phyloP scores from a whole-genome alignment of 2,113 vertebrate species.

The Sinocyclocheilus anshuiensis region DNA sequence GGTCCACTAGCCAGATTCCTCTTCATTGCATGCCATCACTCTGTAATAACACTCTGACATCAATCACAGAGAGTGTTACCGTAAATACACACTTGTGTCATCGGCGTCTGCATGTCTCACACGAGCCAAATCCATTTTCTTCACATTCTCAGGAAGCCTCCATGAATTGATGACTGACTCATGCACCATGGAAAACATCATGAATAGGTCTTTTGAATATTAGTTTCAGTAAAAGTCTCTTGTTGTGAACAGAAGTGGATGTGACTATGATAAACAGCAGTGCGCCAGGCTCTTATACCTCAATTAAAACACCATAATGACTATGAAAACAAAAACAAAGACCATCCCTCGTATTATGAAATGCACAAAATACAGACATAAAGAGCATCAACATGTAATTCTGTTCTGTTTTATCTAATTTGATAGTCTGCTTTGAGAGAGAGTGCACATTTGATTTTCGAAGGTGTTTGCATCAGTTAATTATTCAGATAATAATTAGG shows the following conservation, averaged over 20 bases:
- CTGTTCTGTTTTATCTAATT: not conserved
- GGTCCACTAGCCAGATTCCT: not conserved
- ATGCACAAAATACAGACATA: not conserved
- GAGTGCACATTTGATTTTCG: not conserved
- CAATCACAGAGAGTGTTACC: not conserved
- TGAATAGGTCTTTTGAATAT: not conserved
- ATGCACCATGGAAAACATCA: not conserved
- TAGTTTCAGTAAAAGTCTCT: not conserved
- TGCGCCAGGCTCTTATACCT: not conserved
- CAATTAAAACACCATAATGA: not conserved
- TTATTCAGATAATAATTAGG: not conserved
- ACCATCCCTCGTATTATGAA: not conserved
- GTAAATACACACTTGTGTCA: conserved; percentile 2
- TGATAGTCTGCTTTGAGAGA: not conserved
- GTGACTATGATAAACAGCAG: not conserved
- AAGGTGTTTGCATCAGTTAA: not conserved
- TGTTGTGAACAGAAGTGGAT: not conserved
- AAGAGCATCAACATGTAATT: not conserved
- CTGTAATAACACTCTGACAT: not conserved
- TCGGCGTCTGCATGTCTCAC: not conserved
- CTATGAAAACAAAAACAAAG: not conserved
- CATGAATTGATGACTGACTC: not conserved
- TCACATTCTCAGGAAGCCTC: not conserved
- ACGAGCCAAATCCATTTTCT: conserved; percentile 11
- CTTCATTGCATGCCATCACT: not conserved